Evolutionary conservation across 2,113 vertebrate species (phyloP).

Genomic region (Vombatus ursinus): DNA sequence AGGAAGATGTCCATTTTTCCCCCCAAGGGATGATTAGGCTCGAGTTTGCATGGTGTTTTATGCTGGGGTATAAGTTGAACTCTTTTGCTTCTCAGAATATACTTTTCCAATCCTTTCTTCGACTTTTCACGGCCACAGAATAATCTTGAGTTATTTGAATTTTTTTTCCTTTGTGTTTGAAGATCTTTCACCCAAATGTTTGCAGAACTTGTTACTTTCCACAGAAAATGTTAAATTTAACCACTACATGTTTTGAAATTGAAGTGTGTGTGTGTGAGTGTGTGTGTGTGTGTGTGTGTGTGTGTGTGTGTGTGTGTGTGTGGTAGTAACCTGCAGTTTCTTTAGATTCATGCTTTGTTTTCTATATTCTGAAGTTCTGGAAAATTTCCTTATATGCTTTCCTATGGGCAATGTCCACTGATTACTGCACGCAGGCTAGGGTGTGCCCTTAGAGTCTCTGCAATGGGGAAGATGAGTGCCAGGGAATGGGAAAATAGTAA

Average conservation of each 20-base stretch:
- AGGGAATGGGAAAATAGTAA: neutral
- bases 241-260: neutral
- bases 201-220: neutral
- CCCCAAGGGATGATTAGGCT: neutral
- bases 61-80: neutral
- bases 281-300: neutral
- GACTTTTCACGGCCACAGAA: neutral
- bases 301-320: neutral
- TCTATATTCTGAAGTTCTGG: neutral
- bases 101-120: neutral
- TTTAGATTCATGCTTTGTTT: neutral
- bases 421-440: neutral
- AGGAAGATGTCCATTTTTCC: neutral
- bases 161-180: neutral
- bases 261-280: neutral
- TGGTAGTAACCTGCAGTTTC: no score
- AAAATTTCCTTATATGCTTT: neutral
- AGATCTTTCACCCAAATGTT: neutral
- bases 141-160: neutral
- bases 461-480: neutral
- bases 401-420: neutral
- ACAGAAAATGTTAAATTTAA: neutral
- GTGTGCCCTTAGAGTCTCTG: neutral
- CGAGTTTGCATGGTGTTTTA: neutral
- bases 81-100: neutral